Evolutionary conservation across 2,797 vertebrate genomes (phyloP).

Genomic region (Siniperca undulata): DNA sequence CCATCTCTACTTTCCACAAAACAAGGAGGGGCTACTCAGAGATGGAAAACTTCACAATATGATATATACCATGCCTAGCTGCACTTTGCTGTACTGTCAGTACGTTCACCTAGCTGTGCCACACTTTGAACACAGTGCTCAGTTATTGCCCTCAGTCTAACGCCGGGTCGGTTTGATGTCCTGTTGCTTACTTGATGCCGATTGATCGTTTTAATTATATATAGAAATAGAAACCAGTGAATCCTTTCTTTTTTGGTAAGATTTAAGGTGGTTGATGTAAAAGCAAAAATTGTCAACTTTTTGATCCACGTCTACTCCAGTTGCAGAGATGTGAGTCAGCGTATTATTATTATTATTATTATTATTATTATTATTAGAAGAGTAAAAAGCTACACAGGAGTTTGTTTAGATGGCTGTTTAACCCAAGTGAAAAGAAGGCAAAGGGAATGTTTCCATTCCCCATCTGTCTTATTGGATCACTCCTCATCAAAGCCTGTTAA

Average conservation of each 20-base stretch:
- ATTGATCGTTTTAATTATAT: constrained; percentile 1
- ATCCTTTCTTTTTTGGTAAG: constrained; percentile 4
- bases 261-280: constrained; percentile 18
- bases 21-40: not conserved
- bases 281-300: not conserved
- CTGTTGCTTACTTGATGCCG: constrained; percentile 25
- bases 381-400: not conserved
- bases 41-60: constrained; percentile 2
- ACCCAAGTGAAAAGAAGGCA: not conserved
- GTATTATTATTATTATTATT: not conserved
- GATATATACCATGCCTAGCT: constrained; percentile 41
- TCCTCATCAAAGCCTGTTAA: not conserved
- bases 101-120: constrained; percentile 36
- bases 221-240: constrained; percentile 13
- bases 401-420: not conserved
- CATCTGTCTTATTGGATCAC: not conserved
- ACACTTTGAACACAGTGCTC: constrained; percentile 33
- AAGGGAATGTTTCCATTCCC: not conserved
- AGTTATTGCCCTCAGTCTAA: not conserved
- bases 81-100: constrained; percentile 36
- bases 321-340: constrained; percentile 7
- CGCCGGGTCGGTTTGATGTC: not conserved
- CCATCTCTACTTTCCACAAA: constrained; percentile 7
- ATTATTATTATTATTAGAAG: no score
- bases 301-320: not conserved